Percentiles rank a stretch among this genome's conserved stretches.
These are phyloP conservation scores for Melipona beecheii DNA, from an alignment of 2,888 invertebrate genomes.

Conservation along the genomic window DNA sequence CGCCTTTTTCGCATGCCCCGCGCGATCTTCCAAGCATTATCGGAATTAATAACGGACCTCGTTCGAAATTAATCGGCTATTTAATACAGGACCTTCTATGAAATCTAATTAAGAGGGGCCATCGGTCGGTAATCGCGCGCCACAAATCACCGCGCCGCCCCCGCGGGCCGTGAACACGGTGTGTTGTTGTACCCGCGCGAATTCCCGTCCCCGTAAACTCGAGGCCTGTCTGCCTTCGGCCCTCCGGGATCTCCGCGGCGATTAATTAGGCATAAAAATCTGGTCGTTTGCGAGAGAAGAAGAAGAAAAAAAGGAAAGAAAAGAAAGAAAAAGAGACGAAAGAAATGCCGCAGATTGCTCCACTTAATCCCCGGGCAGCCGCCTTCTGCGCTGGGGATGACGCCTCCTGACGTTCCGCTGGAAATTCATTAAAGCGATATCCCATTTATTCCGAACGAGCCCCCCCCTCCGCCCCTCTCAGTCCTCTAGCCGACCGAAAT, in stretches of 20 bases:
- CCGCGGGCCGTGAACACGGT: slow-evolving; percentile 58
- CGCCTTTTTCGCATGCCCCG: background rate
- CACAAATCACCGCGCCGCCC: slow-evolving; percentile 70
- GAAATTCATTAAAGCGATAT: slow-evolving; percentile 80
- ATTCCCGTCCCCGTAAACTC: slow-evolving; percentile 64
- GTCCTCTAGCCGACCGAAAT: slow-evolving; percentile 73
- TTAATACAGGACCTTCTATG: slow-evolving; percentile 36
- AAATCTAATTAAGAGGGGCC: slow-evolving; percentile 62
- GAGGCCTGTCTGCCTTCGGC: slow-evolving; percentile 13
- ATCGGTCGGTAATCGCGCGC: slow-evolving; percentile 53
- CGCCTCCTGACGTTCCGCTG: slow-evolving; percentile 79
- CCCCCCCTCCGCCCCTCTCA: slow-evolving; percentile 29
- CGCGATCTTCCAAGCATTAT: background rate
- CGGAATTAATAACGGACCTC: slow-evolving; percentile 33
- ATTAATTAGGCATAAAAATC: slow-evolving; percentile 82
- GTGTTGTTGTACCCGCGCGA: slow-evolving; percentile 60
- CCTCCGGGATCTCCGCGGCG: slow-evolving; percentile 78
- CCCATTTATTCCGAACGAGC: slow-evolving; percentile 77
- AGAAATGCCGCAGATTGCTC: slow-evolving; percentile 79
- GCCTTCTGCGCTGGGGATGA: slow-evolving; percentile 76
- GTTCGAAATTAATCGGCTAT: slow-evolving; percentile 14
- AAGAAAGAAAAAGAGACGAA: slow-evolving; percentile 64
- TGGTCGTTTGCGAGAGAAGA: slow-evolving; percentile 74
- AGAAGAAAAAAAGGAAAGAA: slow-evolving; percentile 11
- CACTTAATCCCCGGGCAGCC: slow-evolving; percentile 75